Percentiles rank a stretch among this genome's conserved stretches.
Conservation (phyloP, 2,797 vertebrate species). For the Poeciliopsis turneri region DNA sequence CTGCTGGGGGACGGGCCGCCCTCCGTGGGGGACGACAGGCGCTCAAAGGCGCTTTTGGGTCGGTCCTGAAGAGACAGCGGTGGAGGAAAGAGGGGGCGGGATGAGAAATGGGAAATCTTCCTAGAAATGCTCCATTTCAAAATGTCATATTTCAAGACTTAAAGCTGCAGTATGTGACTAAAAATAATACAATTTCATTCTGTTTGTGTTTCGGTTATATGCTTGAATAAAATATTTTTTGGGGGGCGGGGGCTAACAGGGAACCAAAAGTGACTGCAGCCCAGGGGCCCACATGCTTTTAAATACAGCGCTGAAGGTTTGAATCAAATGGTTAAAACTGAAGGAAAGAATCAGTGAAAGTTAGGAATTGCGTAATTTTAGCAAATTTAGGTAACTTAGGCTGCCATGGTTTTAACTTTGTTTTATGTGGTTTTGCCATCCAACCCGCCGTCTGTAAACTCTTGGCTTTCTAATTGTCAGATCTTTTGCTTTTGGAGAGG, state of each 20-base stretch:
- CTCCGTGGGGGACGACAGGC: slow-evolving; percentile 86
- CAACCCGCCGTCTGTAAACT: not conserved
- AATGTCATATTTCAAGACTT: not conserved
- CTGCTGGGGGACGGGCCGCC: slow-evolving; percentile 62
- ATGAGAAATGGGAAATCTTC: not conserved
- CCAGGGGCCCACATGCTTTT: too few relatives aligned
- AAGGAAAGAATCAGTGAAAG: not conserved
- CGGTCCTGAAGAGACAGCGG: slow-evolving; percentile 80
- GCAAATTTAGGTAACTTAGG: too few relatives aligned
- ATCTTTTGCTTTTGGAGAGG: not conserved
- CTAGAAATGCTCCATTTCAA: not conserved
- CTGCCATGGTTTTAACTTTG: not conserved
- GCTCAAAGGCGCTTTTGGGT: slow-evolving; percentile 98
- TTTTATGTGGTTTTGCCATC: not conserved
- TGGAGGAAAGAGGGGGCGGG: not conserved
- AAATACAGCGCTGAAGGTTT: not conserved
- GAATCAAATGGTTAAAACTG: not conserved
- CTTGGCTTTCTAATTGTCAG: not conserved
- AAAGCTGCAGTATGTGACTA: too few relatives aligned
- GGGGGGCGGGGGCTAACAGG: rapidly evolving
- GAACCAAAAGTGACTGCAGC: too few relatives aligned
- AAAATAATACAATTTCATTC: too few relatives aligned
- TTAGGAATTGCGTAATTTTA: too few relatives aligned
- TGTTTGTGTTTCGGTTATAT: too few relatives aligned
- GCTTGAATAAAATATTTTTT: too few relatives aligned